Percentiles rank a stretch among this genome's conserved stretches.
These are phyloP conservation scores for Campoplex nolae DNA, from an alignment of 2,888 invertebrate species.

Conservation along the genomic window DNA sequence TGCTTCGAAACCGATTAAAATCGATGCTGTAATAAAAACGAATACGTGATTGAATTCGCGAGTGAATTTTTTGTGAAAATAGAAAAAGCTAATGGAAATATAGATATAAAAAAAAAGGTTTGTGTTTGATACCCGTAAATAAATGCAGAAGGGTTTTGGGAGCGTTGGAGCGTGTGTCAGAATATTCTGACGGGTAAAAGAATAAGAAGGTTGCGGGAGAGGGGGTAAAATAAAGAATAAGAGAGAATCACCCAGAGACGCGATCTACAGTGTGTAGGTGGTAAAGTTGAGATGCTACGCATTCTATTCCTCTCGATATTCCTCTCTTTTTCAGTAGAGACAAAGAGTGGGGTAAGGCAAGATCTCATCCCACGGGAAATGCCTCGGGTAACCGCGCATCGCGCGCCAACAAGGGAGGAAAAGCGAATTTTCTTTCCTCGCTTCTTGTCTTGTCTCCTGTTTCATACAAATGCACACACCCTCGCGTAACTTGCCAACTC, in stretches of 20 bases:
- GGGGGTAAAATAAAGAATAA: conserved; percentile 16
- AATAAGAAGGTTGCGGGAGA: background rate
- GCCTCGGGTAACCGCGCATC: conserved; percentile 59
- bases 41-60: background rate
- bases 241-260: conserved; percentile 25
- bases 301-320: conserved; percentile 32
- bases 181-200: conserved; percentile 21
- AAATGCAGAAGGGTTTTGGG: conserved; percentile 26
- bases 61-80: background rate
- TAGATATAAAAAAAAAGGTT: background rate
- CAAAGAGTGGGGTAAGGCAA: conserved; percentile 41
- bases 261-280: conserved; percentile 22
- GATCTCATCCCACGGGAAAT: conserved; percentile 71
- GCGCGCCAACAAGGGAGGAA: conserved; percentile 59
- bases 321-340: conserved; percentile 1
- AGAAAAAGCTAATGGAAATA: background rate
- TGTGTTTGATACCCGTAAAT: conserved; percentile 25
- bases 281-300: conserved; percentile 35
- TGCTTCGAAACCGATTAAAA: background rate
- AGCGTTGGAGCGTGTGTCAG: conserved; percentile 15
- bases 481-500: conserved; percentile 54
- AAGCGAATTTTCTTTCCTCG: conserved; percentile 52
- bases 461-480: conserved; percentile 59
- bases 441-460: conserved; percentile 47
- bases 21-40: background rate